Percentiles rank a stretch among this genome's conserved stretches.
Conservation (phyloP, 2,113 vertebrate species). For the Phoxinus phoxinus region DNA sequence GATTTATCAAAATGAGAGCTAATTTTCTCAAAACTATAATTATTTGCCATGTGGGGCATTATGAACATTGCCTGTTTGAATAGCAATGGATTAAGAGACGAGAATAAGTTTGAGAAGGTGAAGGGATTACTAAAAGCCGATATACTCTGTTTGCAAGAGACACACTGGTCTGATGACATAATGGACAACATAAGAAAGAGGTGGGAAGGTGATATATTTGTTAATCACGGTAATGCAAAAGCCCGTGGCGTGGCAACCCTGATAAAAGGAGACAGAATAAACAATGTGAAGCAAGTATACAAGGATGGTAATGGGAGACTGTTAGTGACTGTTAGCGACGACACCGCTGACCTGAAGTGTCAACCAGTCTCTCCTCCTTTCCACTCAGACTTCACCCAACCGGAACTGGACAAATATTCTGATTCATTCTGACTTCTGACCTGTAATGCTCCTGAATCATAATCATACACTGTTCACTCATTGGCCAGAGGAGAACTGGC, state of each 20-base stretch:
- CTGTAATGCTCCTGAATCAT: too few species aligned
- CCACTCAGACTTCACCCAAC: too few species aligned
- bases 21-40: background rate
- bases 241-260: background rate
- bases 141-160: background rate
- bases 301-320: background rate
- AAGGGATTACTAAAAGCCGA: background rate
- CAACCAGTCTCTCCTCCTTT: too few species aligned
- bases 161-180: background rate
- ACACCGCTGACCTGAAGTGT: too few species aligned
- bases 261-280: background rate
- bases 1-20: background rate
- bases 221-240: background rate
- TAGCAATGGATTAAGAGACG: background rate
- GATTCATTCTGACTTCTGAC: too few species aligned
- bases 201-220: background rate
- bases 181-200: background rate
- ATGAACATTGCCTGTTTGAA: slow-evolving; percentile 4
- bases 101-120: background rate
- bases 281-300: background rate
- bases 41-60: background rate
- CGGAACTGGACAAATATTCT: too few species aligned
- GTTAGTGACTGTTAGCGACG: too few species aligned
- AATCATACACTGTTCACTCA: too few species aligned
- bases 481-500: too few species aligned